Evolutionary conservation across 2,113 vertebrate species (phyloP).

Genomic region (Notarius lentiginosus): DNA sequence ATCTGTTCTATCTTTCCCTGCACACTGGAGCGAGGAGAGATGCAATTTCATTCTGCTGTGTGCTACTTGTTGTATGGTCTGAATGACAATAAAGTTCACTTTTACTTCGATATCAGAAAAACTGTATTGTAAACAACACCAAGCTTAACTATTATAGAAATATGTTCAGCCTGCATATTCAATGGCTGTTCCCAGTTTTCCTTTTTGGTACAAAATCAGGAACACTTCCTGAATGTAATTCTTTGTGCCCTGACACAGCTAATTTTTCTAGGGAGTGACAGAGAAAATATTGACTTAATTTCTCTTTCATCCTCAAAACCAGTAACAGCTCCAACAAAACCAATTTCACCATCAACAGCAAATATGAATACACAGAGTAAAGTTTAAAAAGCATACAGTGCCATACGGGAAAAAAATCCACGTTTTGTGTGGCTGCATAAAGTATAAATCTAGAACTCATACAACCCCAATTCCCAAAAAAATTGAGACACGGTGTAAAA

Average conservation of each 20-base stretch:
- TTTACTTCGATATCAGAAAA: background rate
- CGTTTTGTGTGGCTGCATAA: background rate
- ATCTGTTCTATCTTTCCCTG: too few species aligned
- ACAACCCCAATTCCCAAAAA: too few species aligned
- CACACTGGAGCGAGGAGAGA: too few species aligned
- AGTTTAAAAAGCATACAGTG: background rate
- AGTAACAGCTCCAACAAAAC: background rate
- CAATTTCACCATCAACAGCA: background rate
- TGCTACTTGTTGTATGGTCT: too few species aligned
- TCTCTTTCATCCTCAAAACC: conserved; percentile 40
- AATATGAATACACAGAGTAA: background rate
- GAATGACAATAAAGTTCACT: too few species aligned
- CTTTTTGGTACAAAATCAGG: background rate
- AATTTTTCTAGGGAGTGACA: conserved; percentile 29
- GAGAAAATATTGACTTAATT: conserved; percentile 65
- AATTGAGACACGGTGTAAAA: too few species aligned
- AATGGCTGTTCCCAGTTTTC: background rate
- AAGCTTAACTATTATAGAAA: background rate
- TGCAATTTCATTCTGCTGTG: too few species aligned
- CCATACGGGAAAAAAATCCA: background rate
- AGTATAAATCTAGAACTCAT: background rate
- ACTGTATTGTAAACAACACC: background rate
- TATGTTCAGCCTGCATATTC: background rate
- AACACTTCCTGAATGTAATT: conserved; percentile 21
- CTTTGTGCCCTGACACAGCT: conserved; percentile 49